Base-by-base conservation (phyloP, 2,888 invertebrate genomes). In the Heliconius aoede region DNA sequence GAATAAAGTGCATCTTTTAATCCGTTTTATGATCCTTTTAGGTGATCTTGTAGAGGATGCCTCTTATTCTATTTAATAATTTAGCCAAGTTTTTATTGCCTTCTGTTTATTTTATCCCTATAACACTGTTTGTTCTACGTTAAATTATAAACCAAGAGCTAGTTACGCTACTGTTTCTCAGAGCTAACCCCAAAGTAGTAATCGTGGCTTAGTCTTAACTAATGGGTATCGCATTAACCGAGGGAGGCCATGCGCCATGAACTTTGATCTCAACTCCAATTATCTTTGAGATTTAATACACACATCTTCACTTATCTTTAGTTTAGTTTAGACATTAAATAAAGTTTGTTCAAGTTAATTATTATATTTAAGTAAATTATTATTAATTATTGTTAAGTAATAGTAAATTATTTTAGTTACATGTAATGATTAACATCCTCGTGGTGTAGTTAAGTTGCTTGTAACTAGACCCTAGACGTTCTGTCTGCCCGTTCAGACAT, bases 191-290 rank as follows among this genome's bases (percentile, higher is more conserved):
- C 55, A 36, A 55, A 71, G 69, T 51, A 69, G 69, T 71, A 75
- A 75, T 46, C 71, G 30, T 51, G 62, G 75, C 71, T 75, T 69
- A 71, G 72, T 58, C 72, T n/a, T 55, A 78, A 75, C 72, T 74
- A 76, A 78, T 78, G 76, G 74, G 76, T 78, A 74, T 78, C 78
- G 73, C 76, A 74, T 76, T 76, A 55, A 74, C 76, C 75, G 51
- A 62, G 76, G 71, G 61, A 78, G 76, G 73, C 76, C 69, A 78
- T 76, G 62, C 76, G 73, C 72, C 55, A 61, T 65, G 60, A 74
- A 75, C 67, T 78, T 72, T 68, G 74, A 74, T 76, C 74, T 46
- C 74, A 72, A 72, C 71, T 72, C 30, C 60, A 67, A 76, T 74
- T 55, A 76, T 76, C 40, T 75, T 76, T 67, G 61, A 74, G 55